phyloP scores from a whole-genome alignment of 2,113 vertebrate genomes.

The Scytalopus superciliaris region DNA sequence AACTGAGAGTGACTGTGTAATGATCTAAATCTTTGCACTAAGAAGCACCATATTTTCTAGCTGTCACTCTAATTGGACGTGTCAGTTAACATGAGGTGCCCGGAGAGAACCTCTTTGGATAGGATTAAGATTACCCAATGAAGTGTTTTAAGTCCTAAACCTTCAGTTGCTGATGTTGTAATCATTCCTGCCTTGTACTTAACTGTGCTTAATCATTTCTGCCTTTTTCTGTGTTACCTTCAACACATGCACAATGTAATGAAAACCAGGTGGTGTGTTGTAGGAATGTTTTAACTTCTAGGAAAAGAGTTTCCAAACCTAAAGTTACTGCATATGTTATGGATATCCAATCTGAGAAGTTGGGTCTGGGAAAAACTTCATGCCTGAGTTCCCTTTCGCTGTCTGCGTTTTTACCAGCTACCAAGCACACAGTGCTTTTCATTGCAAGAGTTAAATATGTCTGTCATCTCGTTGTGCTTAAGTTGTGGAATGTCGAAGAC shows the following conservation, averaged over 20 bases:
- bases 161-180: conserved; percentile 64
- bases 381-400: not conserved
- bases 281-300: not conserved
- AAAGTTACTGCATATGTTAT: conserved; percentile 2
- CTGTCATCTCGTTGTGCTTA: conserved; percentile 77
- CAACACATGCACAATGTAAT: not conserved
- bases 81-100: conserved; percentile 82
- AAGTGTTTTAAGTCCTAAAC: conserved; percentile 71
- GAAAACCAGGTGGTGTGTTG: not conserved
- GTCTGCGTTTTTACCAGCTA: not conserved
- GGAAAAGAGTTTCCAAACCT: not conserved
- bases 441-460: conserved; percentile 71
- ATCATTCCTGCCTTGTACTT: conserved; percentile 52
- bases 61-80: conserved; percentile 77
- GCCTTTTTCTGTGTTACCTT: conserved; percentile 17
- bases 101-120: conserved; percentile 68
- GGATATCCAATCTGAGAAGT: conserved; percentile 11
- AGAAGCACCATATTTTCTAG: conserved; percentile 72
- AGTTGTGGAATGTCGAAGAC: conserved; percentile 73
- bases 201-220: conserved; percentile 52
- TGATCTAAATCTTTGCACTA: not conserved
- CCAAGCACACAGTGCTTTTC: not conserved
- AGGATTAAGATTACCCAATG: conserved; percentile 74
- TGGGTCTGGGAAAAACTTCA: conserved; percentile 15
- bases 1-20: not conserved